A percentile compares a stretch with the other conserved stretches of the same genome.
These are phyloP conservation scores for Eulithis prunata DNA, from an alignment of 2,888 invertebrate genomes.

Conservation along the genomic window DNA sequence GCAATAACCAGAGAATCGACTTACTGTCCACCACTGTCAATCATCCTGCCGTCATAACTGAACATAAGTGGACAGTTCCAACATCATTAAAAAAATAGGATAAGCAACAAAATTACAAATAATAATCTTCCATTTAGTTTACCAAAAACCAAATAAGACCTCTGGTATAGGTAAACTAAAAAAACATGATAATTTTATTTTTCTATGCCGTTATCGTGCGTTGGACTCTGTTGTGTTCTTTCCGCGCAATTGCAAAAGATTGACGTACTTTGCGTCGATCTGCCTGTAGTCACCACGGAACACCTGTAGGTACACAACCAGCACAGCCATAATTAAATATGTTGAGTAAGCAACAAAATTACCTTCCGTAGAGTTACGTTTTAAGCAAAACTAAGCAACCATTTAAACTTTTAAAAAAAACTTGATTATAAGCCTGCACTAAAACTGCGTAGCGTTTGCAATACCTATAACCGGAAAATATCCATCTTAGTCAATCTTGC, in stretches of 20 bases:
- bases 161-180: too few species aligned
- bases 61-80: not conserved
- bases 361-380: not conserved
- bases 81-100: not conserved
- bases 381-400: too few species aligned
- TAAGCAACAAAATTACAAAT: conserved; percentile 18
- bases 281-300: not conserved
- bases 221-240: too few species aligned
- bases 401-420: too few species aligned
- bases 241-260: too few species aligned
- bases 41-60: not conserved
- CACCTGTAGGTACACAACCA: not conserved
- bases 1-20: not conserved
- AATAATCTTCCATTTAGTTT: conserved; percentile 4
- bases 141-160: too few species aligned
- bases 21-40: not conserved
- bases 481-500: too few species aligned
- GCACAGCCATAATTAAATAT: not conserved
- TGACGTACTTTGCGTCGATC: not conserved
- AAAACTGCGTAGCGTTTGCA: too few species aligned
- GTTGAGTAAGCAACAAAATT: conserved; percentile 5
- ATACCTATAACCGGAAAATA: too few species aligned
- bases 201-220: too few species aligned
- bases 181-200: too few species aligned
- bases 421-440: too few species aligned